Base-by-base conservation (phyloP, 2,113 vertebrate genomes). In the Halcyon malimbica region DNA sequence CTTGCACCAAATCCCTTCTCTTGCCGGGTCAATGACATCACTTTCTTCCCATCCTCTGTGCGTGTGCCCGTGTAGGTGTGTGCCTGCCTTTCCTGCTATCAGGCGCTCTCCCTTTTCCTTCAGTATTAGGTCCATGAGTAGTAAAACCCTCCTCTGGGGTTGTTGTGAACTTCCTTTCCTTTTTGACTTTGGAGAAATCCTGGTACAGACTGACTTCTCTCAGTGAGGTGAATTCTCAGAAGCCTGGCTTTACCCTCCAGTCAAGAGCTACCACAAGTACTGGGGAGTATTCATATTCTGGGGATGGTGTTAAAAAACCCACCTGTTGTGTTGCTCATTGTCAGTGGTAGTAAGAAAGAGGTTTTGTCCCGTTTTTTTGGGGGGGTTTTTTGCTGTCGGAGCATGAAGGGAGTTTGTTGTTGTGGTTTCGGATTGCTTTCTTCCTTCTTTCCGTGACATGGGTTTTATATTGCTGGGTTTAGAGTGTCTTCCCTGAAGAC, bases 91-190 rank as follows among this genome's bases (percentile, higher is more conserved):
- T 53, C 17, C 13, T 41, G 14, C 7, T 28, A 13, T 62, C 26
- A 50, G 39, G 50, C 79, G 21, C 18, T n/a, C 33, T 37, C 46
- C 29, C 14, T 65, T 57, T 57, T 31, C 29, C n/a, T 79, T 83
- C 35, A 48, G 25, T 7, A 6, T 33, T 60, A 42, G 25, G 17
- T 68, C 24, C 12, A 28, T 0, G 1, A 1, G 0, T 39, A 17
- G 16, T 35, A 67, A 53, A 73, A 33, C 3, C 20, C 9, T 93
- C 11, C 37, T 8, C n/a, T 20, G 59, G 10, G 24, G 24, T 17
- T 24, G 31, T 19, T 82, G 33, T 37, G 57, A 59, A 35, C 19
- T n/a, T 51, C 7, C 19, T 53, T 83, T 15, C 15, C 24, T 64
- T 48, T 73, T 31, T 60, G 9, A 35, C 0, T 0, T 46, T 37